Percentiles rank a stretch among this genome's conserved stretches.
phyloP scores from a whole-genome alignment of 1,140 invertebrate genomes.

The Drosophila ohnishii region DNA sequence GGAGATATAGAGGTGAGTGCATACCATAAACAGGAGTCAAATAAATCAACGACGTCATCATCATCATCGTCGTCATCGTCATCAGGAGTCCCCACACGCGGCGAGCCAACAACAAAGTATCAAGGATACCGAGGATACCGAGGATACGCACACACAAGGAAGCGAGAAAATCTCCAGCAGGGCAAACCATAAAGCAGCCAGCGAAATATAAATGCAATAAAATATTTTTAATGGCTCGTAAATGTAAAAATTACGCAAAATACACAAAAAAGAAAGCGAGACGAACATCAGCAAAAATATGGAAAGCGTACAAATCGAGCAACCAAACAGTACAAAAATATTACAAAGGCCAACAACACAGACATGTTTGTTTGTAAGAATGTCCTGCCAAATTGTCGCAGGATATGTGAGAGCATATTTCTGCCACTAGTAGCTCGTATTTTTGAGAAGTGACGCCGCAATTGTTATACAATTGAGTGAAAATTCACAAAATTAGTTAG shows the following conservation, averaged over 20 bases:
- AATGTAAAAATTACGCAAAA: constrained; percentile 75
- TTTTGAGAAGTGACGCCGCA: neutral
- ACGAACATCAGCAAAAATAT: constrained; percentile 18
- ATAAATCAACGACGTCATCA: constrained; percentile 70
- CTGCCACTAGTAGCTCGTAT: constrained; percentile 1
- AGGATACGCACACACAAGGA: constrained; percentile 26
- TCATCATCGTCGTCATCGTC: constrained; percentile 48
- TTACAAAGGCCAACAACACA: constrained; percentile 8
- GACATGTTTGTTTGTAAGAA: constrained; percentile 9
- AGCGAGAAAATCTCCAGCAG: constrained; percentile 67
- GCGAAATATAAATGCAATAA: constrained; percentile 75
- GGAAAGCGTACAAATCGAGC: constrained; percentile 12
- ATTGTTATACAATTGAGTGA: constrained; percentile 48
- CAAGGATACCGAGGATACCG: constrained; percentile 19
- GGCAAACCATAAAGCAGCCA: constrained; percentile 67
- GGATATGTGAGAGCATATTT: constrained; percentile 20
- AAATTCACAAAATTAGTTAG: constrained; percentile 61
- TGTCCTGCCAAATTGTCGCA: constrained; percentile 52
- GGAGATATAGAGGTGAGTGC: constrained; percentile 49
- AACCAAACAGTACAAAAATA: constrained; percentile 8
- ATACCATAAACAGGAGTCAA: constrained; percentile 72
- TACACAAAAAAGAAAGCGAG: constrained; percentile 27
- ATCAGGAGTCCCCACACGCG: constrained; percentile 55
- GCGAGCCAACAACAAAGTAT: constrained; percentile 45
- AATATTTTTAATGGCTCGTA: constrained; percentile 76